phyloP scores from a whole-genome alignment of 2,113 vertebrate species.

The Formicarius rufipectus region DNA sequence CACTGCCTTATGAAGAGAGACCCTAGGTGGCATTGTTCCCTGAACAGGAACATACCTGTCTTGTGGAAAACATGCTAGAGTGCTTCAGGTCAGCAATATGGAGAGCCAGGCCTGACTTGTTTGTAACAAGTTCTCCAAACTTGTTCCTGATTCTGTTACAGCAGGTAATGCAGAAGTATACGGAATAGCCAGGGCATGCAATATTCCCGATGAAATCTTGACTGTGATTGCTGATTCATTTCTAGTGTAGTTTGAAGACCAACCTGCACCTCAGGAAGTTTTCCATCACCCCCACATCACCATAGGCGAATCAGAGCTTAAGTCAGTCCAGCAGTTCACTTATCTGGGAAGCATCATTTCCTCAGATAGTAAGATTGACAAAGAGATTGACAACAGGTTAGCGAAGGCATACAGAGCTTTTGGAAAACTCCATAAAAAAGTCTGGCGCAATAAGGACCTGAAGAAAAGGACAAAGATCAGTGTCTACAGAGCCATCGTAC shows the following conservation, averaged over 20 bases:
- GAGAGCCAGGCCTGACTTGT: not conserved
- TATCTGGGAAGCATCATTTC: too few relatives aligned
- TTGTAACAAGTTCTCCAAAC: not conserved
- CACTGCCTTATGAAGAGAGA: not conserved
- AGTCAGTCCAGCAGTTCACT: too few relatives aligned
- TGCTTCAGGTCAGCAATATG: not conserved
- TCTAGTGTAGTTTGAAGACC: not conserved
- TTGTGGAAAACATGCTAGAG: not conserved
- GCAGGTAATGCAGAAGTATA: not conserved
- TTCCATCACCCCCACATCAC: too few relatives aligned
- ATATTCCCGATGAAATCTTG: not conserved
- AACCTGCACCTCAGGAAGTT: too few relatives aligned
- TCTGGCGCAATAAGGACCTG: too few relatives aligned
- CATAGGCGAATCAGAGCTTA: too few relatives aligned
- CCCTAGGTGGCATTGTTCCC: not conserved
- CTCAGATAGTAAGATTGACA: too few relatives aligned
- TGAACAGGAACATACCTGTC: not conserved
- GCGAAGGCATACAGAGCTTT: too few relatives aligned
- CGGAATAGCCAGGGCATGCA: not conserved
- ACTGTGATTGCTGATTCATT: not conserved
- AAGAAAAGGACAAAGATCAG: too few relatives aligned
- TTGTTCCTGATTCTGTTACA: not conserved
- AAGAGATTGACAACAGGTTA: too few relatives aligned
- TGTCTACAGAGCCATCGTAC: too few relatives aligned
- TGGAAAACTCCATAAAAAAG: too few relatives aligned